phyloP scores from a whole-genome alignment of 2,888 invertebrate species.

The Idaea biselata region DNA sequence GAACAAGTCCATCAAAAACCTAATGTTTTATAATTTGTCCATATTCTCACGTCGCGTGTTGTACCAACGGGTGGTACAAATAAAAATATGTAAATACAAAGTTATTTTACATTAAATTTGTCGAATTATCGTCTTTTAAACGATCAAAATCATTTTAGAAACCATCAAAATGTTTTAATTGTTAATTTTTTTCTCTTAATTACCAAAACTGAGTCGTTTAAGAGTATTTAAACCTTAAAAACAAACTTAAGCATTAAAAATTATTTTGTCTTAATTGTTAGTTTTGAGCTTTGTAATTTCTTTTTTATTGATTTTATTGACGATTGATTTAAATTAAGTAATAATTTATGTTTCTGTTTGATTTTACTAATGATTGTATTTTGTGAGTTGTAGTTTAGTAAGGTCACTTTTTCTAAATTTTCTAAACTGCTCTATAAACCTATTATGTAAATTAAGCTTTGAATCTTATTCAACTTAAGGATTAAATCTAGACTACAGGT shows the following conservation, averaged over 20 bases:
- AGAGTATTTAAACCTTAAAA: neutral
- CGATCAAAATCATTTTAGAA: constrained; percentile 27
- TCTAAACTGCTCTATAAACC: neutral
- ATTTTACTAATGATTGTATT: neutral
- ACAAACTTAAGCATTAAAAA: neutral
- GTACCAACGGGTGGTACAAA: constrained; percentile 33
- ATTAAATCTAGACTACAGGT: too few species aligned
- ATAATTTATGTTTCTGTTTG: neutral
- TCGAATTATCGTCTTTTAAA: constrained; percentile 24
- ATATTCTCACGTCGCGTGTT: constrained; percentile 50
- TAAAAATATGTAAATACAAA: constrained; percentile 25
- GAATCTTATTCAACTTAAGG: too few species aligned
- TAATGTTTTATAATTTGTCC: constrained; percentile 54
- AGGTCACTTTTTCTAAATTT: neutral
- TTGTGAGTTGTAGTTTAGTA: neutral
- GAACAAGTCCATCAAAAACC: constrained; percentile 34
- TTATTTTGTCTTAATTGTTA: neutral
- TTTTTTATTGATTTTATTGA: neutral
- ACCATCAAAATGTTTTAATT: constrained; percentile 26
- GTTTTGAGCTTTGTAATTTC: neutral
- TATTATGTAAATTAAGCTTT: too few species aligned
- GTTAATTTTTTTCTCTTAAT: constrained; percentile 27
- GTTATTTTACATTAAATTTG: constrained; percentile 20
- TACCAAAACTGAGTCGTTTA: constrained; percentile 16
- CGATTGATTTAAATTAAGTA: neutral